Base-by-base conservation (phyloP, 2,797 vertebrate genomes). In the Borostomias antarcticus region DNA sequence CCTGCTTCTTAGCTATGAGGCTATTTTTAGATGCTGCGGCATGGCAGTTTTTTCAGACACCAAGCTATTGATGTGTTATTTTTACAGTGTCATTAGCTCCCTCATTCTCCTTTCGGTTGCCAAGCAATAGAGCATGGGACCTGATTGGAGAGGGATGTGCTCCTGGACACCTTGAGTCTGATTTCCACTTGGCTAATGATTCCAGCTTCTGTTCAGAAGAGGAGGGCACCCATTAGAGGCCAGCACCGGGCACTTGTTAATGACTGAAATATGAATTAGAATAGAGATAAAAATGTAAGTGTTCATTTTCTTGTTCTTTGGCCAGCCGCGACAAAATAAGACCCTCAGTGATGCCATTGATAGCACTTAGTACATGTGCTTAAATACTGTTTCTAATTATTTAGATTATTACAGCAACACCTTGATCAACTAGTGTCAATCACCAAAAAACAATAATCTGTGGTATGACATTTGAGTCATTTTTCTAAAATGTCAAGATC, bases 1-100 rank as follows among this genome's bases (percentile, higher is more conserved):
- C 85, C 87, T 90, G 89, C 83, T 93, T 86, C 62, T 71, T 82
- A 75, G 85, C 81, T 65, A 72, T 79, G 78, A 69, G 58, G 84
- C 91, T 97, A 96, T 98, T 95, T 97, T 95, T 96, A 97, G 91
- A 86, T 80, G 78, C 85, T 74, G 78, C 90, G 88, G 89, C 87
- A 87, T 93, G 92, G 15, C 94, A 92, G 93, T 94, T 94, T 94
- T 95, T 84, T 66, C 79, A 94, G 92, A 94, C 93, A 91, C 84
- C 76, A 81, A 89, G 87, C 88, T 86, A 92, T 90, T 89, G 83
- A 93, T 93, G 89, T 91, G 86, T 89, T 88, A 90, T 91, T 92
- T 93, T 91, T 83, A 81, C 82, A 66, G 13, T 85, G 82, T 92
- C 79, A 75, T 78, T 88, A 85, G 86, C 86, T 87, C 79, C 85